Conservation (phyloP, 2,888 invertebrate genomes). For the Lumbricus terrestris region DNA sequence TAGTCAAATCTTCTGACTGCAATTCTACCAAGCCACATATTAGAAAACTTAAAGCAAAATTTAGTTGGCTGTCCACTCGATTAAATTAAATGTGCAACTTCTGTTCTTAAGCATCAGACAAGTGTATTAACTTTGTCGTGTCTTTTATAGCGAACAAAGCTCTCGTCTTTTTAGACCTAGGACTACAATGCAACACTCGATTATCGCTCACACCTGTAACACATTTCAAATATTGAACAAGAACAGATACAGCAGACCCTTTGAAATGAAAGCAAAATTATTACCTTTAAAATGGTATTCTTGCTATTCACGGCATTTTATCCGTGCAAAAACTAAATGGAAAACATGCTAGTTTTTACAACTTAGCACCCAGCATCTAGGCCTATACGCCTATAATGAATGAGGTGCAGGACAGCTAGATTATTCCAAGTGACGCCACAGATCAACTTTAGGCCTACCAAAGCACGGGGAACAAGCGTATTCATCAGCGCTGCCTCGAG, state of each 20-base stretch:
- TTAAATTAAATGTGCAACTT: neutral
- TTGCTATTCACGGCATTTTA: neutral
- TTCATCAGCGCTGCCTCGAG: too few relatives aligned
- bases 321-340: neutral
- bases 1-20: too few relatives aligned
- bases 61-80: too few relatives aligned
- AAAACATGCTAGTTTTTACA: neutral
- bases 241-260: too few relatives aligned
- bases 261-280: too few relatives aligned
- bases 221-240: neutral
- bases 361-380: neutral
- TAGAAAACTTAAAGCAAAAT: too few relatives aligned
- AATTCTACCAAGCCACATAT: too few relatives aligned
- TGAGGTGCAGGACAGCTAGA: too few relatives aligned
- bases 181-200: neutral
- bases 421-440: neutral
- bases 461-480: too few relatives aligned
- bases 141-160: neutral
- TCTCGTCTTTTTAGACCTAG: neutral
- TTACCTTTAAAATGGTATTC: neutral
- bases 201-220: neutral
- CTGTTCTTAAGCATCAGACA: too few relatives aligned
- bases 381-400: too few relatives aligned
- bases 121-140: neutral
- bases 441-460: too few relatives aligned